Conservation (phyloP, 2,797 vertebrate species). For the Scyliorhinus canicula region DNA sequence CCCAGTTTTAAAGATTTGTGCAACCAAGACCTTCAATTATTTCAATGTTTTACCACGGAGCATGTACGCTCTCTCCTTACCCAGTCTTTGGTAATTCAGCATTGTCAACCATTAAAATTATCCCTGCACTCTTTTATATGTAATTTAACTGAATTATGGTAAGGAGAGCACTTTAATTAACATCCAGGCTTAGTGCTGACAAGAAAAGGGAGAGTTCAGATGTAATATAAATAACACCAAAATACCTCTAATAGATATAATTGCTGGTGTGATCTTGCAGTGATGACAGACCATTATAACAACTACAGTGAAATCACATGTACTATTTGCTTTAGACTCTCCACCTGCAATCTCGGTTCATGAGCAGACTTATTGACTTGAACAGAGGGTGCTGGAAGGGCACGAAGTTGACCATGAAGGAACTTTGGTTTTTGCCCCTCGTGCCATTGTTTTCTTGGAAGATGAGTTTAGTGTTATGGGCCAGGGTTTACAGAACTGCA, state of each 20-base stretch:
- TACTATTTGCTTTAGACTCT: background rate
- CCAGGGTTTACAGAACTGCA: no score
- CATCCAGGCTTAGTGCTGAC: background rate
- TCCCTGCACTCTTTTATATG: background rate
- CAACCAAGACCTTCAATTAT: background rate
- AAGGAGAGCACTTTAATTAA: background rate
- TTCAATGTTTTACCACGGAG: background rate
- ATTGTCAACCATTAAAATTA: background rate
- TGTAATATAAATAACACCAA: background rate
- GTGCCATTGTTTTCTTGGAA: no score
- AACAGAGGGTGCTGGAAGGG: no score
- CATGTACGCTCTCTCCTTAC: background rate
- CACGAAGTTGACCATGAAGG: no score
- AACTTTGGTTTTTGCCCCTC: no score
- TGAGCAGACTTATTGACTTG: background rate
- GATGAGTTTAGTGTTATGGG: no score
- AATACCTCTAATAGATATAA: background rate
- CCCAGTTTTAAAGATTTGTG: background rate
- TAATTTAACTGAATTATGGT: background rate
- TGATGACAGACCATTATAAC: background rate
- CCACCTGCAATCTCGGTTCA: background rate
- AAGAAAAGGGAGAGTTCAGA: background rate
- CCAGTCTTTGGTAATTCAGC: background rate
- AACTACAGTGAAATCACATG: background rate
- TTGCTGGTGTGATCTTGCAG: background rate